These are phyloP conservation scores for Triplophysa rosa DNA, from an alignment of 2,113 vertebrate species.

Conservation along the genomic window DNA sequence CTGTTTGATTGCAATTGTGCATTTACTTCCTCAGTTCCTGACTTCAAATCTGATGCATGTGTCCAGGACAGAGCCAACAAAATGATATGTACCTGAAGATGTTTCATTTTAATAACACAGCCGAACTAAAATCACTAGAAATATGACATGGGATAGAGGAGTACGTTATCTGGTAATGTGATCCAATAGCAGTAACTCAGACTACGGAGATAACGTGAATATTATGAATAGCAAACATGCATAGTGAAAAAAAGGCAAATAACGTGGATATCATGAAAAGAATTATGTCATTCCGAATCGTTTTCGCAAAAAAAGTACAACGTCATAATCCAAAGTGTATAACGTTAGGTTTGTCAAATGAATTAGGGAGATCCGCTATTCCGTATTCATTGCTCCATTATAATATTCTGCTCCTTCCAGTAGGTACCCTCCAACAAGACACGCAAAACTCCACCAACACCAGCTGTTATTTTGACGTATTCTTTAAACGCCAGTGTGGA, in stretches of 20 bases:
- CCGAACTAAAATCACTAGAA: not conserved
- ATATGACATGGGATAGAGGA: not conserved
- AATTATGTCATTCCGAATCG: not conserved
- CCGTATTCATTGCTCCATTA: not conserved
- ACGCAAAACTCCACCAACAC: not conserved
- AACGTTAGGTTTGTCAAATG: not conserved
- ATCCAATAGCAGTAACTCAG: not conserved
- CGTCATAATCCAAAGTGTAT: constrained; percentile 19
- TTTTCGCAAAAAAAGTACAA: not conserved
- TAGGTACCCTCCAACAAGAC: not conserved
- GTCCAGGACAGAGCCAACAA: constrained; percentile 44
- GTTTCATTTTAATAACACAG: constrained; percentile 37
- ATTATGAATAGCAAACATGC: not conserved
- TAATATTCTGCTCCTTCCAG: constrained; percentile 9
- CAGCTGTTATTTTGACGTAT: not conserved
- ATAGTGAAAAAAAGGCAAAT: not conserved
- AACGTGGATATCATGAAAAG: not conserved
- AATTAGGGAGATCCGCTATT: constrained; percentile 1
- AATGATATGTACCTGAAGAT: constrained; percentile 39
- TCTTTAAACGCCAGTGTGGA: not conserved
- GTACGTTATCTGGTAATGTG: not conserved
- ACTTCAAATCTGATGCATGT: constrained; percentile 44
- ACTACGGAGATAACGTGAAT: not conserved
- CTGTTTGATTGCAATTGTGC: constrained; percentile 27
- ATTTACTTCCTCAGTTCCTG: constrained; percentile 21